These are phyloP conservation scores for Heliconius aoede DNA, from an alignment of 2,888 invertebrate genomes.

Conservation along the genomic window DNA sequence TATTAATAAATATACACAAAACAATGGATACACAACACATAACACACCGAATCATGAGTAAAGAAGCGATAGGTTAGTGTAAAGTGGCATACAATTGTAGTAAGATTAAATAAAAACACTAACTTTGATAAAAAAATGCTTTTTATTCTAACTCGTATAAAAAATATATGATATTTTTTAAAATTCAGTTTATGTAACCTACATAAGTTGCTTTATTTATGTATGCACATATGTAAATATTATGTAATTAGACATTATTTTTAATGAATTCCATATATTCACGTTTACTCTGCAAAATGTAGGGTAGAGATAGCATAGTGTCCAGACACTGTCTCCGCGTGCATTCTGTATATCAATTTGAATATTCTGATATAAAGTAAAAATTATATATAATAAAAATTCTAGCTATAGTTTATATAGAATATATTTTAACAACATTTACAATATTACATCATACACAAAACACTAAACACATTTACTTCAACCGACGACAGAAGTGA, in stretches of 20 bases:
- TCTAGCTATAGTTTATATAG: neutral
- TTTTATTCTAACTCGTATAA: too few relatives aligned
- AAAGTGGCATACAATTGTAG: constrained; percentile 20
- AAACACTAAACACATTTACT: constrained; percentile 38
- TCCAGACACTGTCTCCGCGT: too few relatives aligned
- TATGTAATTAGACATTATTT: too few relatives aligned
- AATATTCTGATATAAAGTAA: neutral
- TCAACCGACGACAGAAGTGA: constrained; percentile 37
- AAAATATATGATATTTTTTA: too few relatives aligned
- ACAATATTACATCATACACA: neutral
- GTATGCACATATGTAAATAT: neutral
- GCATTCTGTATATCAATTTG: too few relatives aligned
- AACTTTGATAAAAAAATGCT: neutral
- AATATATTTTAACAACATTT: constrained; percentile 4
- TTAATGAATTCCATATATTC: neutral
- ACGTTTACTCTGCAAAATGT: neutral
- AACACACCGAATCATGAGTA: constrained; percentile 68
- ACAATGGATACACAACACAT: constrained; percentile 70
- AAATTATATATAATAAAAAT: too few relatives aligned
- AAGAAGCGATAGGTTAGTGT: constrained; percentile 79
- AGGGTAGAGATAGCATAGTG: neutral
- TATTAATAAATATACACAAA: constrained; percentile 48
- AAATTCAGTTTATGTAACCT: neutral
- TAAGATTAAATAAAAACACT: neutral
- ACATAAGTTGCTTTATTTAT: constrained; percentile 3